phyloP scores from a whole-genome alignment of 2,888 invertebrate species.

The Nematopogon swammerdamellus region DNA sequence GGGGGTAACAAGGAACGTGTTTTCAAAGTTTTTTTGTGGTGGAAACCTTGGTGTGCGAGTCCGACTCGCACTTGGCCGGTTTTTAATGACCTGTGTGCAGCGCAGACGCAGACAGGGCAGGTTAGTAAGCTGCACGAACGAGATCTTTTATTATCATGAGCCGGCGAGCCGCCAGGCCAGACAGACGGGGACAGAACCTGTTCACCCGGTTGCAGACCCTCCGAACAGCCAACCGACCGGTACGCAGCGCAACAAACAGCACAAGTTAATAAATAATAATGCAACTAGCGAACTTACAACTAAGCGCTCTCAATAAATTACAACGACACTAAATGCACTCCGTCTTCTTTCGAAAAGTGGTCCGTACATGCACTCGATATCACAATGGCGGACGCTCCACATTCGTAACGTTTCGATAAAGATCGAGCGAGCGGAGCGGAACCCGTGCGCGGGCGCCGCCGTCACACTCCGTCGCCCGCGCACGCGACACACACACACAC shows the following conservation, averaged over 20 bases:
- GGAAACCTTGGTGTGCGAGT: no score
- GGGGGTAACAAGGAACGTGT: no score
- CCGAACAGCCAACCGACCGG: background rate
- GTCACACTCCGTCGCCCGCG: background rate
- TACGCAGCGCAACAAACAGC: background rate
- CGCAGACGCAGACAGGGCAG: no score
- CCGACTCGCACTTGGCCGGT: no score
- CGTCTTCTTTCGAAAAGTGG: background rate
- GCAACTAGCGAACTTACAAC: background rate
- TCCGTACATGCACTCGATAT: background rate
- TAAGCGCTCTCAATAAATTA: background rate
- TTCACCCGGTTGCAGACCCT: background rate
- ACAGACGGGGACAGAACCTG: background rate
- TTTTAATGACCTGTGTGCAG: no score
- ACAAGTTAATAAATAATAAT: background rate
- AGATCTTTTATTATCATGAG: background rate
- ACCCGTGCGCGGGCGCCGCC: constrained; percentile 13
- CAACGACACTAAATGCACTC: background rate
- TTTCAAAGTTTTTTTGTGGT: no score
- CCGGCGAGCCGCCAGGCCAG: background rate
- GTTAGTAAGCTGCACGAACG: no score
- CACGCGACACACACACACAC: constrained; percentile 20
- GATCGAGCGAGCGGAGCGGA: constrained; percentile 19
- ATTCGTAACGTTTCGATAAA: background rate
- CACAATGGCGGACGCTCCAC: background rate